Evolutionary conservation across 2,888 invertebrate species (phyloP), one percentile per base, ranked within the genome.

Genomic region (Noctua pronuba): DNA sequence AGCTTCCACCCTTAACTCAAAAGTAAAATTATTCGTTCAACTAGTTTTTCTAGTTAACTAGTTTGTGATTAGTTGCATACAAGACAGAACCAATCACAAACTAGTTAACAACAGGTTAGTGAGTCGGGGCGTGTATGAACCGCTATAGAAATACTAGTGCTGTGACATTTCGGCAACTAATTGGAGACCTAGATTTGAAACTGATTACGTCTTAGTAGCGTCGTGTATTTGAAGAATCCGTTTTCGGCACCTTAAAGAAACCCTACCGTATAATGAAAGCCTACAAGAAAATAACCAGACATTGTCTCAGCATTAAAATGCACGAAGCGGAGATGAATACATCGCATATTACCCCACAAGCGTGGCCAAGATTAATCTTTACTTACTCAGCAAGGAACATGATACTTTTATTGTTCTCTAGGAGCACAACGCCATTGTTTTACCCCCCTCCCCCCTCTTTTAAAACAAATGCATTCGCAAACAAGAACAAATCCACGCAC

Each of bases 381-480:
- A 85, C 79, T 66, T 84, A 71, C 76, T 75, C 74, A 77, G 70
- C 80, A 86, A 86, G 77, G 82, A 82, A 79, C 84, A 86, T 82
- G 79, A 84, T 86, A 87, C 80, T 87, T 85, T 87, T 87, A 82
- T 87, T 88, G 82, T 88, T 88, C 78, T 72, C 70, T 67, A 58
- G 74, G 77, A 86, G 75, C 82, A 84, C 80, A 73, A 77, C 69
- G 71, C 77, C 35, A 84, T 88, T 87, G 87, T 87, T 79, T 81
- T 49, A 46, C 0, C 49, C 49, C 44, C 67, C 24, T 41, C 62
- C 21, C 21, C 0, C 62, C 66, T 60, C 73, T n/a, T 69, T 66
- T 84, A 78, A 65, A 65, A 81, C 82, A 88, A 87, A 87, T 87
- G 88, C 87, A 87, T 88, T 86, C 84, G 67, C 75, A 80, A 86